Conservation (phyloP, 2,888 invertebrate species). For the Rambutsinella grinnellia region DNA sequence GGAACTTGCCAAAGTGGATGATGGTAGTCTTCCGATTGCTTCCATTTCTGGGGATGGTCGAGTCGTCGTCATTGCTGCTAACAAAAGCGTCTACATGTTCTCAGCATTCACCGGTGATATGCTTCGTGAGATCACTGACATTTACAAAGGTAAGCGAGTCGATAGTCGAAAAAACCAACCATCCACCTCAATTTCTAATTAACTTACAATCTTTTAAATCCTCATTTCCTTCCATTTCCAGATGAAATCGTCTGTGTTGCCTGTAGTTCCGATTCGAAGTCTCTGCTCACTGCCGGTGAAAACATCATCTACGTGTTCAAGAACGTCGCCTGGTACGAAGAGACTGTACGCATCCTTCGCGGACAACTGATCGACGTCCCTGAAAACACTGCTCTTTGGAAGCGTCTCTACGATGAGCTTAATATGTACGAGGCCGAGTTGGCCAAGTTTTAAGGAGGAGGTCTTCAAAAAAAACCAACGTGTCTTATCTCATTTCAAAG, state of each 20-base stretch:
- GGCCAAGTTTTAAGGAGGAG: constrained; percentile 3
- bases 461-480: no score
- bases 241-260: constrained; percentile 78
- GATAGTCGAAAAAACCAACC: no score
- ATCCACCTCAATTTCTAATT: no score
- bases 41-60: constrained; percentile 53
- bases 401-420: constrained; percentile 47
- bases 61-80: constrained; percentile 78
- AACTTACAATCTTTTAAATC: no score
- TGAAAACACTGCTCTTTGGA: constrained; percentile 43
- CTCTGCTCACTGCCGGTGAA: constrained; percentile 81
- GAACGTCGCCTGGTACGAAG: constrained; percentile 80
- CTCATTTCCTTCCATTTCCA: constrained; percentile 69
- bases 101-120: constrained; percentile 77
- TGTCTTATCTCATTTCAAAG: no score
- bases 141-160: constrained; percentile 28
- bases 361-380: constrained; percentile 68
- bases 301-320: constrained; percentile 83
- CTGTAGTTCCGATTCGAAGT: constrained; percentile 83
- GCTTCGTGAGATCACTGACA: constrained; percentile 69
- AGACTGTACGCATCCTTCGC: constrained; percentile 68
- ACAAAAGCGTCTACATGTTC: constrained; percentile 78
- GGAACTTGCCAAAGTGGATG: background rate
- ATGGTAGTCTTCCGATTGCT: constrained; percentile 1
- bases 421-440: constrained; percentile 24